Evolutionary conservation across 1,140 invertebrate species (phyloP), one percentile per base, ranked within the genome.

Genomic region (Zelostemma sp.): DNA sequence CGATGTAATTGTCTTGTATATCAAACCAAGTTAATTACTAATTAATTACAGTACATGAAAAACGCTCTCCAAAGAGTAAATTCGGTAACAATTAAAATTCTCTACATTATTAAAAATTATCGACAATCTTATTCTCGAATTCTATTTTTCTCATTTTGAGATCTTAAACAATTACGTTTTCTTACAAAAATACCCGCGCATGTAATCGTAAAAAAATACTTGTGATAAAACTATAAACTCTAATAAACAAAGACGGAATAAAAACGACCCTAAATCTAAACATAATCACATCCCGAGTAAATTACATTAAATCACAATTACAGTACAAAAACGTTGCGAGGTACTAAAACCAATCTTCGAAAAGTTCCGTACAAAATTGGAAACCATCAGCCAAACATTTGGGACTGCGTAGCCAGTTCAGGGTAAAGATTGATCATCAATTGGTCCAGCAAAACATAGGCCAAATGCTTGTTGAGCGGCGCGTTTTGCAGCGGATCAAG

Each of bases 401-500:
- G 53, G 41, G 68, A 62, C 25, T 71, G 68, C 12, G 46, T 12
- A 40, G 60, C 59, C 16, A 86, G 49, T 76, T 88, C 87, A 1
- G 87, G 87, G 74, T 86, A 88, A 21, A 87, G 74, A 72, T 85
- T 84, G 2, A 79, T 71, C 8, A 87, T 25, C 12, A 87, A 40
- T 41, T 84, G 80, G 70, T 88, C 87, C 15, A 87, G 51, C 12
- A 88, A 68, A 33, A 81, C 62, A 53, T 87, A 88, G 17, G 83
- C 83, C 1, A 87, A 64, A 80, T 87, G 82, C 35, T 85, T 83
- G 47, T 85, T 83, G n/a, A 85, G 66, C 4, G 76, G 43, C 28
- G 78, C 67, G 68, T 77, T 79, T 68, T 85, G 83, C 8, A 85
- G 65, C 8, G 82, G 79, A 48, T 84, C 77, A 12, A 85, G 49